Base-by-base conservation (phyloP, 2,113 vertebrate species). In the Quiscalus mexicanus region DNA sequence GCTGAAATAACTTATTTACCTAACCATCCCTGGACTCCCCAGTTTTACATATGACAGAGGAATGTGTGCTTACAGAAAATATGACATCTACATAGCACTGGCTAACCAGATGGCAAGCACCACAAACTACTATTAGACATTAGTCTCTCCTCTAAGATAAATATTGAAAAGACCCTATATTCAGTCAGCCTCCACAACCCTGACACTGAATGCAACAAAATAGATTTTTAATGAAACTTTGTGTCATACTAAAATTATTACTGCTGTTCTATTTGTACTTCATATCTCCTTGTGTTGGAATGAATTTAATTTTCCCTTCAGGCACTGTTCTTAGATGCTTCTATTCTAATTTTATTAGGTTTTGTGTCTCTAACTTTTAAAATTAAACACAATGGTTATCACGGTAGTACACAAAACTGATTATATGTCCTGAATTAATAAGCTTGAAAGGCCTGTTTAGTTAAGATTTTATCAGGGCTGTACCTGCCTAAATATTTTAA, bases 231-330 rank as follows among this genome's bases (percentile, higher is more conserved):
- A 94, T 85, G 78, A 94, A 96, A 83, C 13, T 4, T 76, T 79
- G 58, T 87, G 75, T 73, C 75, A 74, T 62, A 79, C 45, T 91
- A 56, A 80, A 94, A 83, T 79, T 76, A 79, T 79, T 94, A 83
- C 41, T 80, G 45, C 50, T 85, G 11, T 74, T 95, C 84, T 91
- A 73, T 79, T 94, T 94, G 91, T 80, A 92, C 49, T 89, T 91
- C 77, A 53, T 89, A 93, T 84, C 74, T 84, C 44, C 76, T 91
- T 76, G 37, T 89, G 55, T 42, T 89, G 50, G 91, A 94, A 94
- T 83, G 23, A 94, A 96, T 85, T 94, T 87, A 95, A 95, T 94
- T 96, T 91, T 59, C 89, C 81, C 93, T 89, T 56, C 84, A 87
- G 84, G 89, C 87, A 69, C 23, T 58, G n/a, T 65, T 91, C 71